These are phyloP conservation scores for Caradrina clavipalpis DNA, from an alignment of 2,888 invertebrate species.

Conservation along the genomic window DNA sequence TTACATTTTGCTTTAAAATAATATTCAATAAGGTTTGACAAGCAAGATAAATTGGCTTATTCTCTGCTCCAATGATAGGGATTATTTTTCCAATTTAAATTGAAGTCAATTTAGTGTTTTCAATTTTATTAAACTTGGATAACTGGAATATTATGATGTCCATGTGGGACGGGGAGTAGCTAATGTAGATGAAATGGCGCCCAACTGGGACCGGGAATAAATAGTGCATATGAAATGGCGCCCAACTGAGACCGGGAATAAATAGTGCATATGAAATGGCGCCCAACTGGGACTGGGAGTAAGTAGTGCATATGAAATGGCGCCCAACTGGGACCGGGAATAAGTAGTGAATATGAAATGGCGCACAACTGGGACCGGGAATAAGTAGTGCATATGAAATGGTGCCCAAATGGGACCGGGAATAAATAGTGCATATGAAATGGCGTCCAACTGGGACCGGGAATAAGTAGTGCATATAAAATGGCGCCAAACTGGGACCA, in stretches of 20 bases:
- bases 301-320: not conserved
- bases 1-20: slow-evolving; percentile 22
- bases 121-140: not conserved
- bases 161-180: not conserved
- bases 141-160: not conserved
- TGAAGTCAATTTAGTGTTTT: not conserved
- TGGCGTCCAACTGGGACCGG: not conserved
- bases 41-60: slow-evolving; percentile 7
- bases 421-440: not conserved
- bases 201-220: slow-evolving; percentile 31
- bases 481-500: not conserved
- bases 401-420: not conserved
- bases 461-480: not conserved
- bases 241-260: slow-evolving; percentile 29
- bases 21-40: slow-evolving; percentile 31
- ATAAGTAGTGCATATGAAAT: not conserved
- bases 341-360: not conserved
- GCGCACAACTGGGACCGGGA: slow-evolving; percentile 33
- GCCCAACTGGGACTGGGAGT: slow-evolving; percentile 29
- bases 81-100: not conserved
- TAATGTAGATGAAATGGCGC: not conserved
- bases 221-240: not conserved
- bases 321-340: slow-evolving; percentile 31
- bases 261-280: not conserved
- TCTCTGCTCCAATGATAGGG: not conserved